Base-by-base conservation (phyloP, 2,888 invertebrate genomes). In the Agrotis segetum region DNA sequence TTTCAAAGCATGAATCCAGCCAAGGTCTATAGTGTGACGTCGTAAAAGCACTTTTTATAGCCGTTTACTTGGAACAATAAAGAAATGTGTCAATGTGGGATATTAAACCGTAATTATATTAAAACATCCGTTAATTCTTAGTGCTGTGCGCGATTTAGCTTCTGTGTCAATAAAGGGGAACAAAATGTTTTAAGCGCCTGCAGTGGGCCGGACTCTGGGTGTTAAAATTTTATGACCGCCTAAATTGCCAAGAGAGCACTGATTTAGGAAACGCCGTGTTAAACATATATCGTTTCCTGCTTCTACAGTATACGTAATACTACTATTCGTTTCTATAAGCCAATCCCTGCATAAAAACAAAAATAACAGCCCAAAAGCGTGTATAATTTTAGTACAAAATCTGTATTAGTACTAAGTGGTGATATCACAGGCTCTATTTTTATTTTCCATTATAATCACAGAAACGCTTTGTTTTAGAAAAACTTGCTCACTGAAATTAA, bases 1-100 rank as follows among this genome's bases (percentile, higher is more conserved):
- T 92, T 90, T 83, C 84, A 88, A 92, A 89, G 86, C 89, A 92
- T 92, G 91, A 91, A 93, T 92, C 90, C 88, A 80, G 89, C 89
- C 87, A 89, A 89, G 90, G 91, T 91, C 90, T 87, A 88, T 85
- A 87, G 88, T 87, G 86, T 87, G 88, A 88, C 81, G 81, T 89
- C 91, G 89, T 93, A 89, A 93, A 93, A 89, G 84, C 34, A 52
- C 77, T 11, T 88, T 94, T 92, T 91, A 93, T 89, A 73, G 79
- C 78, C 76, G 83, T 86, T 90, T 87, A 87, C 87, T 87, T 72
- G 80, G 86, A 85, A 85, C 86, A 87, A 87, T 87, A 86, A 89
- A 88, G 84, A 77, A 82, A 83, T 88, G 84, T 86, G 87, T 87
- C 85, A 83, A 78, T 78, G 78, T 83, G 78, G 69, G 74, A 83